Evolutionary conservation across 2,797 vertebrate genomes (phyloP), one percentile per base, ranked within the genome.

Genomic region (Sphenodon punctatus): DNA sequence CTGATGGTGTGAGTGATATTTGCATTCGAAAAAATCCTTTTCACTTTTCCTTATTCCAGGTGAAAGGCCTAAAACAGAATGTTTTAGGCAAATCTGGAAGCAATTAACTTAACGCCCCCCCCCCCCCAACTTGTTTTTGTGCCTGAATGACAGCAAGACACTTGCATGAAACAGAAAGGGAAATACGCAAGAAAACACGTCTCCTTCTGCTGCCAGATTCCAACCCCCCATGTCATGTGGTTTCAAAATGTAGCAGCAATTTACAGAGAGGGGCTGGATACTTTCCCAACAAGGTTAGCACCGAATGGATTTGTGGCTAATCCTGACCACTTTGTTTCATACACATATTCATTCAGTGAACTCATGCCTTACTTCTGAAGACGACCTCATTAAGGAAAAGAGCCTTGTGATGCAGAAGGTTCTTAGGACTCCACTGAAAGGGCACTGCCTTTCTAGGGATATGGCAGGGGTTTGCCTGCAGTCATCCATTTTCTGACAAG

Each of bases 61-160:
- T 93, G 88, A 87, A 36, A 90, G 82, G 27, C 81, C 74, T 78
- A 58, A 90, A 87, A 7, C 58, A 72, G 89, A 92, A 72, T 59
- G 71, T 91, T 94, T 94, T 89, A 75, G n/a, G 85, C 78, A 91
- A 92, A 81, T 75, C 85, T 89, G 84, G 75, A 90, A 88, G 80
- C 84, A 93, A 91, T 92, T 89, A 93, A 34, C 0, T 12, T 83
- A n/a, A n/a, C n/a, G n/a, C n/a, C n/a, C n/a, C n/a, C n/a, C n/a
- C n/a, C n/a, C n/a, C n/a, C n/a, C n/a, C n/a, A n/a, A n/a, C n/a
- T n/a, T n/a, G n/a, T n/a, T 25, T 66, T 19, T 67, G 77, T 85
- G 78, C 51, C 51, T 72, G 20, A 27, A 85, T 53, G 83, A 76
- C 75, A 55, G 64, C 16, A 41, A 91, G 82, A 88, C 71, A 23